Base-by-base conservation (phyloP, 2,113 vertebrate genomes). In the Paraplagusia blochii region DNA sequence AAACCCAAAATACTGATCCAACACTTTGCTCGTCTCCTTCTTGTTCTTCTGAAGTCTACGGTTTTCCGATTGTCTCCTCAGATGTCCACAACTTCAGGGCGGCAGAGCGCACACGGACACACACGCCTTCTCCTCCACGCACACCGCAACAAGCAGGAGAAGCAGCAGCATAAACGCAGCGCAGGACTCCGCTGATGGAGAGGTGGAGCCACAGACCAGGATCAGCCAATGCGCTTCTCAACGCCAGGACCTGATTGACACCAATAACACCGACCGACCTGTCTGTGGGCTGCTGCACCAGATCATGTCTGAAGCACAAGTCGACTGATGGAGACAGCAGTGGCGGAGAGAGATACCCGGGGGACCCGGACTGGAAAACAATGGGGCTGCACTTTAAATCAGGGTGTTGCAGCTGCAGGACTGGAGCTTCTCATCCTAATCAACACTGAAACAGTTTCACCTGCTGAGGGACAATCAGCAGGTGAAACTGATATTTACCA, bases 71-170 rank as follows among this genome's bases (percentile, higher is more conserved):
- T 43, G 11, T 65, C 14, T 74, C 47, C 67, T 63, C 35, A 29
- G 22, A 34, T 45, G 11, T 58, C 66, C 63, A 65, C 73, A 89
- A 89, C 83, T 89, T 89, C 63, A 58, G 1, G 69, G 60, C 67
- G 85, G 84, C 84, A 80, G 79, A 77, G 52, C 45, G 53, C 9
- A 38, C 9, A 9, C 11, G 8, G 13, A 13, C 38, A 13, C 38
- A 40, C 38, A 13, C 38, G 38, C 11, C 11, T 11, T 11, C 63
- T 38, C 55, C 53, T 61, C 51, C 51, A 66, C 66, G 68, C 77
- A 53, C 65, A 69, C 86, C 72, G 87, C 86, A 84, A 69, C 77
- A 72, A 66, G 82, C 79, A 29, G 22, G 22, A 29, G 22, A 29
- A 29, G 2, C 22, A 29, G 22, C 22, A 29, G 22, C 6, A 6